phyloP scores from a whole-genome alignment of 23 tunicate genomes.

The Trididemnum miniatum region DNA sequence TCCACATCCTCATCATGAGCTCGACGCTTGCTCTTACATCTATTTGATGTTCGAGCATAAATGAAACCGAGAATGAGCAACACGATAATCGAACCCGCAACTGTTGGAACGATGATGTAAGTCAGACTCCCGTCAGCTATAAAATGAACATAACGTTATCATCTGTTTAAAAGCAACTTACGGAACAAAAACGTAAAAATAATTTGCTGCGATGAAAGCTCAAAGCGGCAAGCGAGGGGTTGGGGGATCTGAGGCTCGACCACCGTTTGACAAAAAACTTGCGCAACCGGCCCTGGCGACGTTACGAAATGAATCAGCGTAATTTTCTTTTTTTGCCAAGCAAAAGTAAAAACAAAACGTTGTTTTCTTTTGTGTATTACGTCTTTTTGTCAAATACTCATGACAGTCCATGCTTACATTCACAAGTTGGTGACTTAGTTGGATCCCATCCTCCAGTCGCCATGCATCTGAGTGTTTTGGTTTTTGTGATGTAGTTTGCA shows the following conservation, averaged over 20 bases:
- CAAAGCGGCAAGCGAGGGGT: too few species aligned
- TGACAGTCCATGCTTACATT: slow-evolving; percentile 44
- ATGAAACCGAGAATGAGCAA: slow-evolving; percentile 45
- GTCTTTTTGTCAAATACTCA: too few species aligned
- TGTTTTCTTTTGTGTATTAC: too few species aligned
- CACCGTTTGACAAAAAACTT: too few species aligned
- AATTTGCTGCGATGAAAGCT: too few species aligned
- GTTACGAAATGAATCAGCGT: too few species aligned
- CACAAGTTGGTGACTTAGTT: slow-evolving; percentile 54
- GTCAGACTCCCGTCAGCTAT: slow-evolving; percentile 78
- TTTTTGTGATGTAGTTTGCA: slow-evolving; percentile 28
- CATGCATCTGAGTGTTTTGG: slow-evolving; percentile 33
- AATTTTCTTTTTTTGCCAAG: too few species aligned
- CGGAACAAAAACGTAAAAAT: too few species aligned
- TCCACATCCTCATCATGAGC: slow-evolving; percentile 58
- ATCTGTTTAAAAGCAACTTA: too few species aligned
- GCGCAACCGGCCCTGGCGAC: too few species aligned
- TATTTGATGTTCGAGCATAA: slow-evolving; percentile 40
- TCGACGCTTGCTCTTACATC: slow-evolving; percentile 53
- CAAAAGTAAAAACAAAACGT: too few species aligned
- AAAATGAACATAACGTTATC: not conserved
- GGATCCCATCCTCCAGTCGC: slow-evolving; percentile 68
- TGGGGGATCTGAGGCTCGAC: too few species aligned
- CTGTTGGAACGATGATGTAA: slow-evolving; percentile 53
- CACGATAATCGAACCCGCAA: slow-evolving; percentile 50